phyloP scores from a whole-genome alignment of 2,888 invertebrate genomes.

The Coelinius sp. region DNA sequence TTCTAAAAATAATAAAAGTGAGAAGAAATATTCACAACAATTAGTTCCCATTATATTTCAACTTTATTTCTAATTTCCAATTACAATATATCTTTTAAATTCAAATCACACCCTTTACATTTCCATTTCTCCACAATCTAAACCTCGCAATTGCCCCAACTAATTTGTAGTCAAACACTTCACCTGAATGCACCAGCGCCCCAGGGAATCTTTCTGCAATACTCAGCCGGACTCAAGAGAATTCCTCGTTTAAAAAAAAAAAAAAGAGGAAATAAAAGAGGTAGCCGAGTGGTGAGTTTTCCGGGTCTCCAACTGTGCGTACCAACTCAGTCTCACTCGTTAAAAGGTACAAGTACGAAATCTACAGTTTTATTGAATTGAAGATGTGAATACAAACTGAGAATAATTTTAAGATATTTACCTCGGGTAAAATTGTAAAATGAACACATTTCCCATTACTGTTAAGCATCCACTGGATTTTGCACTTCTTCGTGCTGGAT shows the following conservation, averaged over 20 bases:
- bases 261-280: neutral
- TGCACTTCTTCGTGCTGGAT: neutral
- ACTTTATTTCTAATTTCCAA: neutral
- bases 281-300: neutral
- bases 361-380: neutral
- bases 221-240: neutral
- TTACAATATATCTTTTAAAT: neutral
- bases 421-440: neutral
- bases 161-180: neutral
- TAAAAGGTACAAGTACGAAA: neutral
- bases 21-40: neutral
- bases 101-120: neutral
- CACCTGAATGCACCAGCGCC: neutral
- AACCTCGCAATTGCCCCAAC: neutral
- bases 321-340: neutral
- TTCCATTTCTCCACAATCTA: neutral
- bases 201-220: neutral
- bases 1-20: no score
- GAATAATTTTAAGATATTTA: slow-evolving; percentile 5
- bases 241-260: neutral
- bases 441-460: neutral
- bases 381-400: neutral
- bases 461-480: neutral
- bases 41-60: neutral
- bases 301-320: slow-evolving; percentile 13